Conservation (phyloP, 1,140 invertebrate species). For the Magallana gigas region DNA sequence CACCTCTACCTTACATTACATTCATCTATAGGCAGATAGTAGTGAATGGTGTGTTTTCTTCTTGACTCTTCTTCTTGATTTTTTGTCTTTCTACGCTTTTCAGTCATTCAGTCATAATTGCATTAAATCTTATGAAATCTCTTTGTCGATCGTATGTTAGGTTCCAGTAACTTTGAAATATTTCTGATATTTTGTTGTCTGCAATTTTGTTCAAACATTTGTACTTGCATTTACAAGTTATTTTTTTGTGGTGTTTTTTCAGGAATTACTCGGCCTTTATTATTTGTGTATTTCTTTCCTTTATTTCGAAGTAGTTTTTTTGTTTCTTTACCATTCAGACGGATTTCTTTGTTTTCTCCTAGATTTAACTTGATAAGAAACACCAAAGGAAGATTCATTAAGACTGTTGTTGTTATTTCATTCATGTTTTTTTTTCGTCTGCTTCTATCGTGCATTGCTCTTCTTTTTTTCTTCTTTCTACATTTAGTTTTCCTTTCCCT, state of each 20-base stretch:
- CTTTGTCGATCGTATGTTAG: not conserved
- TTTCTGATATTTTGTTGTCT: not conserved
- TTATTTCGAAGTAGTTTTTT: not conserved
- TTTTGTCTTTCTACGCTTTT: conserved; percentile 12
- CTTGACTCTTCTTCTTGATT: not conserved
- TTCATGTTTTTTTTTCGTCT: not conserved
- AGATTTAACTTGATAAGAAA: not conserved
- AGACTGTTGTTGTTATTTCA: not conserved
- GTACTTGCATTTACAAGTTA: conserved; percentile 4
- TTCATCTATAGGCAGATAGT: not conserved
- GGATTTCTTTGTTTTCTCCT: conserved; percentile 8
- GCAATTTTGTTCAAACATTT: too few species aligned
- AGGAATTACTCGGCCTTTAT: not conserved
- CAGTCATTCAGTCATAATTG: not conserved
- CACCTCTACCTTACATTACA: not conserved
- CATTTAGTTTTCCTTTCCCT: not conserved
- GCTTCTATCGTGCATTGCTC: not conserved
- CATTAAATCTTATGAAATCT: conserved; percentile 16
- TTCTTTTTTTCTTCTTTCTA: conserved; percentile 16
- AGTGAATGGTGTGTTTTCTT: conserved; percentile 22
- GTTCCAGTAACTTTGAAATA: conserved; percentile 39
- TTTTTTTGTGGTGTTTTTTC: not conserved
- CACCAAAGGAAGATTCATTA: not conserved
- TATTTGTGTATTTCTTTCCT: conserved; percentile 4
- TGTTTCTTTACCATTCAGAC: not conserved